Conservation (phyloP, 2,797 vertebrate genomes). For the Tachyglossus aculeatus region DNA sequence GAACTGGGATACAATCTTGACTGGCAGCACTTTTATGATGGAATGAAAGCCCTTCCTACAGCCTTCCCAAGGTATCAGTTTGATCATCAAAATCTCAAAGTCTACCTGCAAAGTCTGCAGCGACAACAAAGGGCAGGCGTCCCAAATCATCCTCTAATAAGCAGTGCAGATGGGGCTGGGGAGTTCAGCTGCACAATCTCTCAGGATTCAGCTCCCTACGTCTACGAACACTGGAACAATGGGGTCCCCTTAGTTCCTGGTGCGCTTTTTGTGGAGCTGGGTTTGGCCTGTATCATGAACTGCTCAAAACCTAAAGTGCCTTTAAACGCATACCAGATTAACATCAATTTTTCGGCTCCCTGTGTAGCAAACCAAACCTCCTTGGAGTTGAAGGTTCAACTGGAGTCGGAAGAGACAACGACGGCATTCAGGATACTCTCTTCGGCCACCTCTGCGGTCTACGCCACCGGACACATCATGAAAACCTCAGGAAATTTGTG, state of each 20-base stretch:
- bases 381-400: slow-evolving; percentile 72
- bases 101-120: slow-evolving; percentile 64
- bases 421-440: slow-evolving; percentile 78
- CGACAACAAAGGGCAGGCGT: background rate
- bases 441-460: slow-evolving; percentile 63
- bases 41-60: slow-evolving; percentile 73
- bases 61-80: slow-evolving; percentile 83
- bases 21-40: slow-evolving; percentile 77
- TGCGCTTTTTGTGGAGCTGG: slow-evolving; percentile 83
- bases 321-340: slow-evolving; percentile 73
- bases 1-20: slow-evolving; percentile 79
- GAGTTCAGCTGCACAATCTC: slow-evolving; percentile 76
- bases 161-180: slow-evolving; percentile 44
- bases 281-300: slow-evolving; percentile 76
- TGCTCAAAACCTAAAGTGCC: slow-evolving; percentile 73
- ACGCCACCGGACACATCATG: slow-evolving; percentile 76
- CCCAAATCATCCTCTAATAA: slow-evolving; percentile 65
- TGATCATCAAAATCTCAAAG: slow-evolving; percentile 73
- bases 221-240: slow-evolving; percentile 85
- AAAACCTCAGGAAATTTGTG: slow-evolving; percentile 37
- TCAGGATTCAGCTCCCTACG: slow-evolving; percentile 58
- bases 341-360: slow-evolving; percentile 76
- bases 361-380: slow-evolving; percentile 74
- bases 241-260: slow-evolving; percentile 80
- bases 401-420: slow-evolving; percentile 60